These are phyloP conservation scores for Drosophila pegasa DNA, from an alignment of 2,888 invertebrate species.

Conservation along the genomic window DNA sequence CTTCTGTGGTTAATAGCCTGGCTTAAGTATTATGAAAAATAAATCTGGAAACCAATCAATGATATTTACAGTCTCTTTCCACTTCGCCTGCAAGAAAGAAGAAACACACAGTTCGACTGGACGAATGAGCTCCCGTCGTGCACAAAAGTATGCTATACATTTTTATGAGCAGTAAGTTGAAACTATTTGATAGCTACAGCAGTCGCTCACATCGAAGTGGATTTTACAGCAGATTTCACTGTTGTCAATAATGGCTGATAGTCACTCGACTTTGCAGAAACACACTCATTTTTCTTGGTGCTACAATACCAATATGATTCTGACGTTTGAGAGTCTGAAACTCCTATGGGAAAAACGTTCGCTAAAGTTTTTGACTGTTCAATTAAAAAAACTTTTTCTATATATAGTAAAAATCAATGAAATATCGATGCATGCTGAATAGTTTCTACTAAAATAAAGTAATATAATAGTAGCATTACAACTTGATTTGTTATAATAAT, in stretches of 20 bases:
- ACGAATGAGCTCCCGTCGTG: background rate
- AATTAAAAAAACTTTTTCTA: no score
- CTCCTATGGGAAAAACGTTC: background rate
- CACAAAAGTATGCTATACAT: conserved; percentile 55
- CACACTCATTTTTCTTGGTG: conserved; percentile 1
- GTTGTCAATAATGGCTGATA: conserved; percentile 47
- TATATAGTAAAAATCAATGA: no score
- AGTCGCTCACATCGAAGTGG: conserved; percentile 34
- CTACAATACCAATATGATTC: background rate
- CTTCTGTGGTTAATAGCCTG: conserved; percentile 60
- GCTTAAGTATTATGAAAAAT: conserved; percentile 53
- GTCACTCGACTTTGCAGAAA: conserved; percentile 18
- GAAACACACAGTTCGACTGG: conserved; percentile 37
- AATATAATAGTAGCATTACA: no score
- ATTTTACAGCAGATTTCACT: conserved; percentile 41
- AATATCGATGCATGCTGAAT: no score
- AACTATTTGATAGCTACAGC: conserved; percentile 38
- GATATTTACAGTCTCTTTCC: background rate
- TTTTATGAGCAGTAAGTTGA: conserved; percentile 44
- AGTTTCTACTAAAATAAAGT: no score
- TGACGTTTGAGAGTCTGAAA: no score
- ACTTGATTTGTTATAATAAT: no score
- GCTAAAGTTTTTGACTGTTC: no score
- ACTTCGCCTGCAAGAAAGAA: background rate
- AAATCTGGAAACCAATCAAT: conserved; percentile 21